Evolutionary conservation across 2,797 vertebrate genomes (phyloP).

Genomic region (Mycteria americana): DNA sequence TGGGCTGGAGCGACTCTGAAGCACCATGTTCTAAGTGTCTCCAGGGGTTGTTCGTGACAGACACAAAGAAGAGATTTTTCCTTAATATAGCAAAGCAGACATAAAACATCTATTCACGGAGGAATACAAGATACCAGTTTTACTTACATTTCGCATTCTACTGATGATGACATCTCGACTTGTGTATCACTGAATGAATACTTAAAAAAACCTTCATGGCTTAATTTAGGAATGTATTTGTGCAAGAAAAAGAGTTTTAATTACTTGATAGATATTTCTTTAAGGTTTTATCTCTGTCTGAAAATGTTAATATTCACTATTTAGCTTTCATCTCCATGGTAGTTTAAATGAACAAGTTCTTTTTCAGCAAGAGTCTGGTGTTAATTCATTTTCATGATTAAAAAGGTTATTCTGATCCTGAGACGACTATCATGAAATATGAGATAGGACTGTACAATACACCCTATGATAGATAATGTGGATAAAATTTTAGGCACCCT

Average conservation of each 20-base stretch:
- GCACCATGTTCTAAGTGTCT: background rate
- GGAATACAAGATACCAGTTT: background rate
- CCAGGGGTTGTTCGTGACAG: background rate
- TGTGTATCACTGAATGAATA: background rate
- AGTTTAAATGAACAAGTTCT: constrained; percentile 9
- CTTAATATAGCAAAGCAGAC: background rate
- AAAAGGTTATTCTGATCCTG: constrained; percentile 31
- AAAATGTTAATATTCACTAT: constrained; percentile 27
- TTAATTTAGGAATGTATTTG: background rate
- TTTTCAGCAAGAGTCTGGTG: background rate
- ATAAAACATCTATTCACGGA: background rate
- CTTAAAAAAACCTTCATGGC: background rate
- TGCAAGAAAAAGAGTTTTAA: background rate
- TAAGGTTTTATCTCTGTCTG: constrained; percentile 13
- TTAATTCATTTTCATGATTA: constrained; percentile 43
- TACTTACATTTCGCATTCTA: background rate
- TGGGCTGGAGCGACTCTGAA: background rate
- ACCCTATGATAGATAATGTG: background rate
- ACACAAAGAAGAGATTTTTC: background rate
- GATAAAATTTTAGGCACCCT: background rate
- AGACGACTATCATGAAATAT: constrained; percentile 27
- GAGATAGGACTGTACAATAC: background rate
- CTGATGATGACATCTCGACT: background rate
- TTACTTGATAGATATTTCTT: constrained; percentile 19
- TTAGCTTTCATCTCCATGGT: background rate